phyloP scores from a whole-genome alignment of 2,888 invertebrate species.

The Xestia c-nigrum region DNA sequence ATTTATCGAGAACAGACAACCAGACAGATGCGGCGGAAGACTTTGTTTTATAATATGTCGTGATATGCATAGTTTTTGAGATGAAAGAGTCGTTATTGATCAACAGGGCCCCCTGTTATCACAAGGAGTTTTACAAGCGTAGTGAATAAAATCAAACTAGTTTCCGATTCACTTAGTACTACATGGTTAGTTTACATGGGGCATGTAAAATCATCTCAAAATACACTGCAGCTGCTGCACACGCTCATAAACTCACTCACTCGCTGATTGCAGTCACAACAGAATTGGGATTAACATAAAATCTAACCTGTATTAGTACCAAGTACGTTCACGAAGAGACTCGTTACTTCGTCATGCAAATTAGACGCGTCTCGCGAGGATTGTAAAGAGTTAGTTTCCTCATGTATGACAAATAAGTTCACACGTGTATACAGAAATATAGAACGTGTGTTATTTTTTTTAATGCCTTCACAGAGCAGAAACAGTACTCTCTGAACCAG shows the following conservation, averaged over 20 bases:
- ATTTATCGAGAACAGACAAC: too few species aligned
- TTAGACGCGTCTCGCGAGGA: slow-evolving; percentile 39
- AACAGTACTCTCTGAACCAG: not conserved
- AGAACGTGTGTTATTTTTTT: not conserved
- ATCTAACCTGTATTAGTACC: slow-evolving; percentile 12
- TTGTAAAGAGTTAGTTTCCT: slow-evolving; percentile 43
- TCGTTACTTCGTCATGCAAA: slow-evolving; percentile 56
- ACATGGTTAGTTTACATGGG: not conserved
- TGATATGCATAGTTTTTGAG: too few species aligned
- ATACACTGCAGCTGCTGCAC: not conserved
- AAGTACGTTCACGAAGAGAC: slow-evolving; percentile 27
- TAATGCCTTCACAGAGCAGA: too few species aligned
- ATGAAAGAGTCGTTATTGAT: not conserved
- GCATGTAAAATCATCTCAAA: slow-evolving; percentile 9
- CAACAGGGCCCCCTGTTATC: not conserved
- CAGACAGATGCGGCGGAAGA: too few species aligned
- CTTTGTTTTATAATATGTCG: too few species aligned
- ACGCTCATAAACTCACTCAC: not conserved
- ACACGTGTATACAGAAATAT: not conserved
- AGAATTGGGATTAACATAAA: slow-evolving; percentile 32
- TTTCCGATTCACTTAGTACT: not conserved
- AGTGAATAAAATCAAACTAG: not conserved
- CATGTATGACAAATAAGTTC: slow-evolving; percentile 33
- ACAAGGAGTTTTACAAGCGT: too few species aligned
- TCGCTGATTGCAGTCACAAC: slow-evolving; percentile 31